These are phyloP conservation scores for Dugesia japonica DNA, from an alignment of 2,888 invertebrate species.

Conservation along the genomic window DNA sequence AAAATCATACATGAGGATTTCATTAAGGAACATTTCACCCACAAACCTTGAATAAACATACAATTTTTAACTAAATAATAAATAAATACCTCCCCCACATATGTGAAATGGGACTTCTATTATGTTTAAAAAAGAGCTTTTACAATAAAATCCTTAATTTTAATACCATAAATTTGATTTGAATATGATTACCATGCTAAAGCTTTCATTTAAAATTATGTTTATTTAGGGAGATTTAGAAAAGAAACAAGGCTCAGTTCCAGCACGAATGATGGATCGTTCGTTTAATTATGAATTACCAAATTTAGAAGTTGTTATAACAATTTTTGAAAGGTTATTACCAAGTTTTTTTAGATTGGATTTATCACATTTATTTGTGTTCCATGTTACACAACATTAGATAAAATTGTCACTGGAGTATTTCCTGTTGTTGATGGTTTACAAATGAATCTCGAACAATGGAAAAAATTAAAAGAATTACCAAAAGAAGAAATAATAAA, in stretches of 20 bases:
- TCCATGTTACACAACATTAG: conserved; percentile 61
- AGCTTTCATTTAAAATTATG: neutral
- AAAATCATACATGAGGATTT: too few relatives aligned
- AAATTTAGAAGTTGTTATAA: neutral
- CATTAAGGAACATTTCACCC: too few relatives aligned
- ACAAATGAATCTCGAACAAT: neutral
- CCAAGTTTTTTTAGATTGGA: conserved; percentile 54
- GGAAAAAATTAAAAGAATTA: neutral
- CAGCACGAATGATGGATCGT: conserved; percentile 64
- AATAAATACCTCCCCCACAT: too few relatives aligned
- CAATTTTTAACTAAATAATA: too few relatives aligned
- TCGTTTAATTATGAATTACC: conserved; percentile 50
- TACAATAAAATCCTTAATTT: neutral
- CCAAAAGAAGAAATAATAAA: neutral
- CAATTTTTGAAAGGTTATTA: too few relatives aligned
- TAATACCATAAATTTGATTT: neutral
- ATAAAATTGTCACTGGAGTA: neutral
- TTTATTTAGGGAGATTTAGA: conserved; percentile 66
- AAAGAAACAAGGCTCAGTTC: conserved; percentile 60
- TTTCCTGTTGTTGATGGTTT: neutral
- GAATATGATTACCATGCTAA: neutral
- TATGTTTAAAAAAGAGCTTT: neutral
- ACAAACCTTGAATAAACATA: too few relatives aligned
- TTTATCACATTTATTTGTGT: conserved; percentile 65
- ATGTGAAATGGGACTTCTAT: too few relatives aligned